Evolutionary conservation across 2,113 vertebrate species (phyloP).

Genomic region (Zosterops pallidus): DNA sequence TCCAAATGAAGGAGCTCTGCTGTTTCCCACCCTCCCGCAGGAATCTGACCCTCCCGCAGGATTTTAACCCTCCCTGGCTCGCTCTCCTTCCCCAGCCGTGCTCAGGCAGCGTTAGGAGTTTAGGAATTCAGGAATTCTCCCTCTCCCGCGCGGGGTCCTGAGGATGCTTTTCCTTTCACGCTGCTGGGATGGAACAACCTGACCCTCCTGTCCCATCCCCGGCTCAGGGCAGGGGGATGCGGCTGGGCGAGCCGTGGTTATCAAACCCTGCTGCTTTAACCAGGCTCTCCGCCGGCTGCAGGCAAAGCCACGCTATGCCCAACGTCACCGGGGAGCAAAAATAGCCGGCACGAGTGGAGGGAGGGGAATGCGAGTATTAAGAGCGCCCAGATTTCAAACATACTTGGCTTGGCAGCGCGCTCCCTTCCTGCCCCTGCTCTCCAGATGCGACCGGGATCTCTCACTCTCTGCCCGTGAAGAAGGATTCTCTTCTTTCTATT

Average conservation of each 20-base stretch:
- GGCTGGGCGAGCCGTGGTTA: not conserved
- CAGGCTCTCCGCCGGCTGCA: constrained; percentile 22
- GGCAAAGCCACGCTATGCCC: constrained; percentile 35
- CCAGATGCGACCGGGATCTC: constrained; percentile 29
- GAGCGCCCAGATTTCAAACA: constrained; percentile 68
- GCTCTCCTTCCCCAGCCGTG: not conserved
- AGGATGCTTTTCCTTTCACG: rapidly evolving
- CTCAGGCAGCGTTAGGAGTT: rapidly evolving
- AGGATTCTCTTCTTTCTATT: not conserved
- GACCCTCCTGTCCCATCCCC: not conserved
- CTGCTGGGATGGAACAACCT: not conserved
- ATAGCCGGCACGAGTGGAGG: constrained; percentile 67
- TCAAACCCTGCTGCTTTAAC: constrained; percentile 63
- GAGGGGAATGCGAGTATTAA: constrained; percentile 49
- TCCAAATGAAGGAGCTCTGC: not conserved
- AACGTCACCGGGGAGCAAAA: constrained; percentile 64
- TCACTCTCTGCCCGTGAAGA: not conserved
- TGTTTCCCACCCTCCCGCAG: not conserved
- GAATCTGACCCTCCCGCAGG: not conserved
- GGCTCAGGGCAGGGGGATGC: not conserved
- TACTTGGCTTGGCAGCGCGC: constrained; percentile 23
- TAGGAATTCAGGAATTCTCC: rapidly evolving
- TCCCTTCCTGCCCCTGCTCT: not conserved
- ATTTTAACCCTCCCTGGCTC: constrained; percentile 43
- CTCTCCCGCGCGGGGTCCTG: rapidly evolving